Base-by-base conservation (phyloP, 1,140 invertebrate species). In the Leptinotarsa defecta region DNA sequence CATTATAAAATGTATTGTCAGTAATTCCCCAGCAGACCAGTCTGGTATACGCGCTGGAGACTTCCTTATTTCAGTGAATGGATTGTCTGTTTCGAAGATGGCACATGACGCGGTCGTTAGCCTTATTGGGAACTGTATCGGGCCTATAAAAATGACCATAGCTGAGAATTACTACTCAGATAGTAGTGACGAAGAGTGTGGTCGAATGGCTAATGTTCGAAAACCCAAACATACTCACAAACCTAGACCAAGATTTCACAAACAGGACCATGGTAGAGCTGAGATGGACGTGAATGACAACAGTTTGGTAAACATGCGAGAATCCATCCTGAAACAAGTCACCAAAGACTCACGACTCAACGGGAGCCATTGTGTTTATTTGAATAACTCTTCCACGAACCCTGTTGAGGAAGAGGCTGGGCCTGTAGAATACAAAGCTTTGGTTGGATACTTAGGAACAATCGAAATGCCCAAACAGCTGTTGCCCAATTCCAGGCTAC, bases 391-490 rank as follows among this genome's bases (percentile, higher is more conserved):
- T 52, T 79, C 78, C 68, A 27, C 67, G 19, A 20, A 79, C 27
- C 73, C 77, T n/a, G 78, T 82, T 74, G 83, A 81, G 68, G 81
- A 87, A 70, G 88, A 89, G 65, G 85, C 85, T 13, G 89, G 90
- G 67, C 89, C 90, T 52, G 87, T 94, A 27, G 92, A 95, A 73
- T 94, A 94, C 81, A 90, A 93, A 76, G 94, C 94, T 1, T 91
- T 98, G 17, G 95, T 98, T 3, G 96, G 96, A 0, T 98, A 98
- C 85, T 88, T 98, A 67, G 96, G 97, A 4, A 97, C 96, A 1
- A 97, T 98, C 68, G 96, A 98, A 86, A 97, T 97, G 88, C 96
- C 96, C 0, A 93, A 94, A 84, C 94, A 96, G 82, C 87, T 94
- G 61, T 91, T 93, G 69, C 90, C 94, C 0, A 92, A 91, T 67